Base-by-base conservation (phyloP, 1,140 invertebrate genomes). In the Diorhabda carinulata region DNA sequence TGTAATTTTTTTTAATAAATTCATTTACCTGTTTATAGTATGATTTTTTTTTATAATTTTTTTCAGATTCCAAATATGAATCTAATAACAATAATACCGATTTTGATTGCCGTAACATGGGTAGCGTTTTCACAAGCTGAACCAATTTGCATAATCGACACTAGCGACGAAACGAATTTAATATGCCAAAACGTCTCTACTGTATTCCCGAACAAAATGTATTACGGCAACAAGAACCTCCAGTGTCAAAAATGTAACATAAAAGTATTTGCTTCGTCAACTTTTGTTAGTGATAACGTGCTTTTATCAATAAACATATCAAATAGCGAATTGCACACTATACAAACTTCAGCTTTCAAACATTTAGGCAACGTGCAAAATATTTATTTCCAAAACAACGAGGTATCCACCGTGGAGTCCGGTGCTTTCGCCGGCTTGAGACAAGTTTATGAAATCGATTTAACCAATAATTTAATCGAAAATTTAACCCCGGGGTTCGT, bases 211-310 rank as follows among this genome's bases (percentile, higher is more conserved):
- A 67, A 73, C 7, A 52, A 45, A 25, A 65, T 70, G 8, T 76
- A 69, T 64, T 79, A 77, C 64, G 77, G 76, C 41, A 76, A 76
- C 67, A 78, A 77, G 47, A 43, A 72, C 43, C 58, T 78, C 9
- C 66, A 72, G 61, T 80, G 79, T 64, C 57, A 57, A 0, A 66
- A 75, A 43, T 80, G 79, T 52, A 47, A 70, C 4, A 73, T 80
- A 10, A 56, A 70, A 40, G 68, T 61, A 8, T 79, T 79, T 56
- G 62, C 70, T 4, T 61, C 71, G 41, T 66, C 74, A 8, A 73
- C 76, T 9, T 78, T 79, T 70, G 70, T 72, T 3, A 69, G 67
- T 58, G 65, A 72, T 9, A 79, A 76, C 64, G 70, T 61, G n/a
- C 58, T 80, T 43, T 58, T 65, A 25, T 66, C 69, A 3, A 70